Evolutionary conservation across 2,888 invertebrate genomes (phyloP), one percentile per base, ranked within the genome.

Genomic region (Sarcophaga rosellei): DNA sequence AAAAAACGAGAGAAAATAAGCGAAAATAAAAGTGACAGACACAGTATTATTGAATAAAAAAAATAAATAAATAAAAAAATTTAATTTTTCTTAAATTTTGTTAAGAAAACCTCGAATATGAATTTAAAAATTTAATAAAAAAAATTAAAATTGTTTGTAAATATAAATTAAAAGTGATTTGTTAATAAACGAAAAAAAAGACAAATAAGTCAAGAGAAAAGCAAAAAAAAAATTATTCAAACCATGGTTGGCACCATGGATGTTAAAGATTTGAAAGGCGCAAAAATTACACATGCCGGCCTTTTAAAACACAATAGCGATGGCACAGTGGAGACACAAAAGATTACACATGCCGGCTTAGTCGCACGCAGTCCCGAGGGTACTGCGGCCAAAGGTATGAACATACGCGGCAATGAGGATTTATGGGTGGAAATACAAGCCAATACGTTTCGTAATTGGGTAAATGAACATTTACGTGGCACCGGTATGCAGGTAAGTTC

Each of bases 381-480:
- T 78, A 98, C 98, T 73, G 99, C 98, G 1, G 98, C 98, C 88
- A 97, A 97, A 92, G 98, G 98, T 88, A 98, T 98, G 98, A 96
- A 97, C 90, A 98, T 98, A 92, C 98, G 97, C 92, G 98, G 98
- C 88, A 96, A 97, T 91, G 98, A 98, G 94, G 98, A 98, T 91
- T 95, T 98, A 65, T 99, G 99, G 99, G 97, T 99, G 75, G 98
- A 98, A 92, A 98, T 98, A 88, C 98, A 98, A 93, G 97, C 98
- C 69, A 97, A 98, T 93, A 99, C 99, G 61, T 99, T 99, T 93
- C 95, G 97, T 89, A 99, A 99, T 94, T 99, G 99, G 99, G 97
- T 99, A 90, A 99, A 99, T 93, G 99, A 99, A 93, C 97, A 97
- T 90, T 93, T 98, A 88, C 95, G 95, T 87, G 96, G 96, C 70